A percentile compares a stretch with the other conserved stretches of the same genome.
These are phyloP conservation scores for Vidua macroura DNA, from an alignment of 2,113 vertebrate genomes.

Conservation along the genomic window DNA sequence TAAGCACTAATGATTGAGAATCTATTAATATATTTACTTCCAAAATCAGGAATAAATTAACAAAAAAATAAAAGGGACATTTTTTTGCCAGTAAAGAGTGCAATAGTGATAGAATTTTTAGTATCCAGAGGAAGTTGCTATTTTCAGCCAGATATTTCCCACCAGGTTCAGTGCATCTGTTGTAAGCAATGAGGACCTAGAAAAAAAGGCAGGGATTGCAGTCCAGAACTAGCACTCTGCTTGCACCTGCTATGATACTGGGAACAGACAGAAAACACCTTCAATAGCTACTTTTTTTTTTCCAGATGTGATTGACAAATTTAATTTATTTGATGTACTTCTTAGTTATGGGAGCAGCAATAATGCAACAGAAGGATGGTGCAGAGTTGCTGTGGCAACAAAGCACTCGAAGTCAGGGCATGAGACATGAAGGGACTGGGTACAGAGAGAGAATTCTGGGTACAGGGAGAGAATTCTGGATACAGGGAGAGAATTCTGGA, in stretches of 20 bases:
- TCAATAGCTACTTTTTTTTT: neutral
- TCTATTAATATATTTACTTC: neutral
- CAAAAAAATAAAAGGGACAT: neutral
- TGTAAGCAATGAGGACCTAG: neutral
- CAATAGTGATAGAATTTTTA: neutral
- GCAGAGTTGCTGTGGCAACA: constrained; percentile 47
- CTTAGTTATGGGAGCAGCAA: constrained; percentile 20
- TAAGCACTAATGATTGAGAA: neutral
- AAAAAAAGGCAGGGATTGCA: neutral
- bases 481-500: neutral
- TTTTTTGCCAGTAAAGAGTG: neutral
- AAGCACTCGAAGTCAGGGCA: constrained; percentile 1
- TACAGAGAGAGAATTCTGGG: neutral
- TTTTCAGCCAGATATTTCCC: neutral
- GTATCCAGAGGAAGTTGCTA: neutral
- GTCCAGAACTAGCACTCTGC: neutral
- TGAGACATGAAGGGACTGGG: neutral
- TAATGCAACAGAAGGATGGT: neutral
- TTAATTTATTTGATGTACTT: constrained; percentile 43
- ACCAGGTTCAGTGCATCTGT: neutral
- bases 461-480: too few relatives aligned
- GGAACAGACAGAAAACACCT: neutral
- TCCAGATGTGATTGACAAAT: constrained; percentile 22
- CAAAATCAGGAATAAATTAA: neutral
- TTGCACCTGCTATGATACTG: neutral